Evolutionary conservation across 2,113 vertebrate species (phyloP).

Genomic region (Mustela lutreola): DNA sequence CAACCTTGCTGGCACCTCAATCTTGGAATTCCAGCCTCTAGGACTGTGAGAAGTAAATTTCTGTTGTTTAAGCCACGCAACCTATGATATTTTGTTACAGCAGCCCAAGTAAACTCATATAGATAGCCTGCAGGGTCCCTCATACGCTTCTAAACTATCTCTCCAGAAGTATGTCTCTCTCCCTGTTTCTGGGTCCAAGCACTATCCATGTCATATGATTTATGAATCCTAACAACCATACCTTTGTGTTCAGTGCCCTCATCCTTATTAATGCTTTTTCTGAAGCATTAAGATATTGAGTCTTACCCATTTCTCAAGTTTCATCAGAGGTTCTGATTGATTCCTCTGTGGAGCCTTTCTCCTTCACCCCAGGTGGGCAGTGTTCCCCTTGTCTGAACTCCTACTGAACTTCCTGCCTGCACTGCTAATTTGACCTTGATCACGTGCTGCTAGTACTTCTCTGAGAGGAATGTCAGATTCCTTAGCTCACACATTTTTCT

Average conservation of each 20-base stretch:
- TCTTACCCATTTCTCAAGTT: neutral
- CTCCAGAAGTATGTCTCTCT: neutral
- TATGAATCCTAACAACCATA: neutral
- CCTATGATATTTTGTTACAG: neutral
- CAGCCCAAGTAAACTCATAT: neutral
- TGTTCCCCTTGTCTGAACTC: neutral
- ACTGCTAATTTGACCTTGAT: neutral
- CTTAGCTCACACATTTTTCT: neutral
- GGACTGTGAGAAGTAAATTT: neutral
- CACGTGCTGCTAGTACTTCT: neutral
- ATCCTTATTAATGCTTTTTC: neutral
- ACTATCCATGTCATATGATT: neutral
- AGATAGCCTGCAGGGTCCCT: neutral
- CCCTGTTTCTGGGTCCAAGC: neutral
- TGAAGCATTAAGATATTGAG: neutral
- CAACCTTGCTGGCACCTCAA: neutral
- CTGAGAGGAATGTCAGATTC: neutral
- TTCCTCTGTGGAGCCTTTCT: neutral
- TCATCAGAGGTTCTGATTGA: neutral
- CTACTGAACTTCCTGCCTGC: neutral
- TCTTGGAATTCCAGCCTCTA: neutral
- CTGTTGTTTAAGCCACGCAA: neutral
- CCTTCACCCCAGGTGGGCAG: neutral
- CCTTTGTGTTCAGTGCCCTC: neutral
- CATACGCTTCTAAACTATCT: neutral